These are phyloP conservation scores for Hyalella azteca DNA, from an alignment of 2,888 invertebrate species.

Conservation along the genomic window DNA sequence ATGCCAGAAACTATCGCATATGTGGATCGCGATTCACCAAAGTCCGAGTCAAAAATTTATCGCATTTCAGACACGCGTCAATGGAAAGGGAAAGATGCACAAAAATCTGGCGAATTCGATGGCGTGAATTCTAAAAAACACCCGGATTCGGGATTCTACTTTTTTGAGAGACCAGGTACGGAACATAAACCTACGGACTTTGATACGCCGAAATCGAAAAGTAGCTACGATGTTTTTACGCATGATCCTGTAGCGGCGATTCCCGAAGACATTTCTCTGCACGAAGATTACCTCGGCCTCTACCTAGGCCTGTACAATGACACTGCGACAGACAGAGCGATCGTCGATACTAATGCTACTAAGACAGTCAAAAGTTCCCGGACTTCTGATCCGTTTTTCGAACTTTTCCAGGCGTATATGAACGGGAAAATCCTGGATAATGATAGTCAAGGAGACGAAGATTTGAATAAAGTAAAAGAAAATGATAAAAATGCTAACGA, in stretches of 20 bases:
- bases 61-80: too few species aligned
- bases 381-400: background rate
- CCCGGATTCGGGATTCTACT: too few species aligned
- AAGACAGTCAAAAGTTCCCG: background rate
- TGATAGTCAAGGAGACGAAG: background rate
- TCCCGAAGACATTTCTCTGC: background rate
- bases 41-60: too few species aligned
- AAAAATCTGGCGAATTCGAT: too few species aligned
- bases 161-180: too few species aligned
- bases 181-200: too few species aligned
- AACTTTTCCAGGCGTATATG: constrained; percentile 9
- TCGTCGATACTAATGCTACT: background rate
- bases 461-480: background rate
- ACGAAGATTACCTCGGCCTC: background rate
- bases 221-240: background rate
- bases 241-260: background rate
- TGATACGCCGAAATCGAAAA: background rate
- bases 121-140: too few species aligned
- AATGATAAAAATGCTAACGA: background rate
- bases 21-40: too few species aligned
- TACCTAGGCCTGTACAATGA: background rate
- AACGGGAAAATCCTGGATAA: background rate
- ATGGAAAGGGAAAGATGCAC: too few species aligned
- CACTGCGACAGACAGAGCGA: background rate
- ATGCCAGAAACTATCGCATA: too few species aligned